Conservation (phyloP, 2,888 invertebrate genomes). For the Oscheius sp. region DNA sequence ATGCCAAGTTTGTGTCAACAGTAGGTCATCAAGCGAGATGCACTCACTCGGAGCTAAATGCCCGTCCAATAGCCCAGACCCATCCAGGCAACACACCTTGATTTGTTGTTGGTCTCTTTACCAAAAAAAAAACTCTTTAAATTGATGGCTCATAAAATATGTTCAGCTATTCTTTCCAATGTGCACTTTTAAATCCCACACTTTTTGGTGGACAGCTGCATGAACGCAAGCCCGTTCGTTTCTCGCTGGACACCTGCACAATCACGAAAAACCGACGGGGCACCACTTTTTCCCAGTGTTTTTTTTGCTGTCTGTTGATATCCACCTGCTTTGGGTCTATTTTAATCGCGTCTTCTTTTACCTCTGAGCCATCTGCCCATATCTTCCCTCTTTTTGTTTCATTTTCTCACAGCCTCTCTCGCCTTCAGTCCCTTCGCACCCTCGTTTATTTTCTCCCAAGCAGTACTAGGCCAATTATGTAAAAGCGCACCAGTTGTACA, state of each 20-base stretch:
- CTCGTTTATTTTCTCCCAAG: no score
- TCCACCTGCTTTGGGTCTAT: background rate
- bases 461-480: no score
- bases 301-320: background rate
- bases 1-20: constrained; percentile 23
- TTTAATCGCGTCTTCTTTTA: background rate
- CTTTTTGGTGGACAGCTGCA: constrained; percentile 24
- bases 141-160: background rate
- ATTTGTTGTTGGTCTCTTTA: background rate
- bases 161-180: background rate
- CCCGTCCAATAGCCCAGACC: constrained; percentile 7
- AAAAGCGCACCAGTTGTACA: no score
- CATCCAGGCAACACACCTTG: background rate
- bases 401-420: no score
- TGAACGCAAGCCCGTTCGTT: constrained; percentile 1
- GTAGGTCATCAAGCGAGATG: constrained; percentile 7
- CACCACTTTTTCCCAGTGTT: background rate
- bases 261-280: background rate
- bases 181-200: background rate
- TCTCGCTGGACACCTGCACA: constrained; percentile 22
- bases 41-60: constrained; percentile 10
- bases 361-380: background rate
- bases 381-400: no score
- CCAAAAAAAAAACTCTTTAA: background rate
- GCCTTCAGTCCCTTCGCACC: no score